These are phyloP conservation scores for Ophthalmolycus amberensis DNA, from an alignment of 2,113 vertebrate species.

Conservation along the genomic window DNA sequence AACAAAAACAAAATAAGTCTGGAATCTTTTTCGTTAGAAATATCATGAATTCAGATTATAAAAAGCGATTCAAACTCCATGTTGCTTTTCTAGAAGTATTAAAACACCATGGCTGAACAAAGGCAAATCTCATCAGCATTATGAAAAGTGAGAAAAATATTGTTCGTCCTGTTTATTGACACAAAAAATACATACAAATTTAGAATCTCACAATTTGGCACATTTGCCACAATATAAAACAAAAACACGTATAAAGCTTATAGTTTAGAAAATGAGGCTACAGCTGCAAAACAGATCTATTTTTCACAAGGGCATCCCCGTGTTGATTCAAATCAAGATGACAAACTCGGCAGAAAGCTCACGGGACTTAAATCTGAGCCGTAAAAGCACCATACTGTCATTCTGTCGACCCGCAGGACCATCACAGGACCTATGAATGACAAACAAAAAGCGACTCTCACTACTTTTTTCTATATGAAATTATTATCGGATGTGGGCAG, in stretches of 20 bases:
- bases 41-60: not conserved
- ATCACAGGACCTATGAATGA: not conserved
- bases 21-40: not conserved
- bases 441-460: not conserved
- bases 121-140: not conserved
- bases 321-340: not conserved
- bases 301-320: not conserved
- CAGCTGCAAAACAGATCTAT: not conserved
- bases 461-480: slow-evolving; percentile 3
- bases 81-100: not conserved
- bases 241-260: not conserved
- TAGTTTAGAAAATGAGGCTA: not conserved
- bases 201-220: not conserved
- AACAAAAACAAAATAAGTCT: not conserved
- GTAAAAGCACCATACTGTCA: not conserved
- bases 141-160: not conserved
- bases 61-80: not conserved
- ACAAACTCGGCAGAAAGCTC: not conserved
- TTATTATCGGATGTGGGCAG: slow-evolving; percentile 38
- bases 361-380: not conserved
- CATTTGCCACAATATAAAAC: not conserved
- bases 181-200: not conserved
- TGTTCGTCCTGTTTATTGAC: not conserved
- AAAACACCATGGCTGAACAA: not conserved
- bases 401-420: not conserved